Conservation (phyloP, 2,797 vertebrate species). For the Nyctalus aviator region DNA sequence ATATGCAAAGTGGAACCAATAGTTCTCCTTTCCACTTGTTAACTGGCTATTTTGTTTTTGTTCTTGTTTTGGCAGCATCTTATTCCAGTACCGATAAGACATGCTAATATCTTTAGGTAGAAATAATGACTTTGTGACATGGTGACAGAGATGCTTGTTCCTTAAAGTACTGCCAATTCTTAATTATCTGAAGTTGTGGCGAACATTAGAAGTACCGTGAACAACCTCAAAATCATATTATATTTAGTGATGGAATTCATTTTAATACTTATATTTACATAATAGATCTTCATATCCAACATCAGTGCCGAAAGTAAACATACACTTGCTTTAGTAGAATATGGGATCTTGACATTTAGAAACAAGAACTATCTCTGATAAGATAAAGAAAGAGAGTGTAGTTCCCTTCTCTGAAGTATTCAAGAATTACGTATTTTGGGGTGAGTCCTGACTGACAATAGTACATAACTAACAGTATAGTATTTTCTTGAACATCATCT, state of each 20-base stretch:
- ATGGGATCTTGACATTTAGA: constrained; percentile 51
- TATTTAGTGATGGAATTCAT: constrained; percentile 10
- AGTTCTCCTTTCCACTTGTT: neutral
- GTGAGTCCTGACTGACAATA: constrained; percentile 3
- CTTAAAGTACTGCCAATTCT: constrained; percentile 57
- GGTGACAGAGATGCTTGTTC: constrained; percentile 42
- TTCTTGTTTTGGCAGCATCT: neutral
- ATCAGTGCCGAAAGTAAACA: constrained; percentile 11
- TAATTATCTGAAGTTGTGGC: neutral
- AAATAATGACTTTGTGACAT: neutral
- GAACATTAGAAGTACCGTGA: constrained; percentile 17
- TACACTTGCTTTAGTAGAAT: constrained; percentile 39
- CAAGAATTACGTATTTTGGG: constrained; percentile 10
- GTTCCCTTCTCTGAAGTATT: constrained; percentile 7
- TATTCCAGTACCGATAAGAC: neutral
- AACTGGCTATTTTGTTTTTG: neutral
- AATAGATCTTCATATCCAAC: neutral
- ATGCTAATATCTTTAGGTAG: constrained; percentile 15
- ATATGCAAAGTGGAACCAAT: neutral
- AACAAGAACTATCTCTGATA: constrained; percentile 35
- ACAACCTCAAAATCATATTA: constrained; percentile 24
- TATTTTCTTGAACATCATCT: constrained; percentile 56
- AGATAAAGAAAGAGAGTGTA: neutral
- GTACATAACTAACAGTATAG: neutral
- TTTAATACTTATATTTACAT: constrained; percentile 24